Conservation (phyloP, 1,140 invertebrate species). For the Drosophila funebris region DNA sequence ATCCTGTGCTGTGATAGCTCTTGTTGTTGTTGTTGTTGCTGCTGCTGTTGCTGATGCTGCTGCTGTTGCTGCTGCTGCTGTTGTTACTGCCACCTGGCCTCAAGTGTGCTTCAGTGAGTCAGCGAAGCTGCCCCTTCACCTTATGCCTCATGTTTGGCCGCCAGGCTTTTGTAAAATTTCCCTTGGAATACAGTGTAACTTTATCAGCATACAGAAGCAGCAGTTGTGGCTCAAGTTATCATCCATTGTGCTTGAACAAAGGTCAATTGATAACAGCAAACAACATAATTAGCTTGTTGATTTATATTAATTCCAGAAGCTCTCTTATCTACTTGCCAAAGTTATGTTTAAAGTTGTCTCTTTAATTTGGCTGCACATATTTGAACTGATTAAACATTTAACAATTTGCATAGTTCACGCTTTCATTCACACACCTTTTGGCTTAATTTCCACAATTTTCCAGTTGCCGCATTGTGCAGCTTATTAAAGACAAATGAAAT, state of each 20-base stretch:
- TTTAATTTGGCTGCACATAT: background rate
- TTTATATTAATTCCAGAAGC: conserved; percentile 5
- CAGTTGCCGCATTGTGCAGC: background rate
- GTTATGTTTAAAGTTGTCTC: conserved; percentile 8
- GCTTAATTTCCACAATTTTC: conserved; percentile 2
- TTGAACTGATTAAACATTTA: conserved; percentile 9
- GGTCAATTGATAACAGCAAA: conserved; percentile 12
- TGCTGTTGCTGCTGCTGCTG: background rate
- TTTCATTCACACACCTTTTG: background rate
- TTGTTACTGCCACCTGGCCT: background rate
- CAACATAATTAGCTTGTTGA: conserved; percentile 18
- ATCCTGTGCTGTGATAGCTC: conserved; percentile 14
- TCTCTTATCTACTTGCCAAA: background rate
- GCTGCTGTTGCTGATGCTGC: background rate
- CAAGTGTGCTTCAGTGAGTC: conserved; percentile 30
- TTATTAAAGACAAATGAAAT: conserved; percentile 7
- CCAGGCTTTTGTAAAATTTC: conserved; percentile 34
- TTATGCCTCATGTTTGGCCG: conserved; percentile 2
- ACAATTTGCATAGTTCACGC: background rate
- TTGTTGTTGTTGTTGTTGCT: background rate
- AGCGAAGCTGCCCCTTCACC: background rate
- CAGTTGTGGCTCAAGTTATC: conserved; percentile 37
- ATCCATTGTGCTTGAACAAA: conserved; percentile 26
- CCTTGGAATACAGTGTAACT: conserved; percentile 44
- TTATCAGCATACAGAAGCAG: conserved; percentile 46